A percentile compares a stretch with the other conserved stretches of the same genome.
These are phyloP conservation scores for Brachypodius melanocephalos DNA, from an alignment of 2,113 vertebrate species.

Conservation along the genomic window DNA sequence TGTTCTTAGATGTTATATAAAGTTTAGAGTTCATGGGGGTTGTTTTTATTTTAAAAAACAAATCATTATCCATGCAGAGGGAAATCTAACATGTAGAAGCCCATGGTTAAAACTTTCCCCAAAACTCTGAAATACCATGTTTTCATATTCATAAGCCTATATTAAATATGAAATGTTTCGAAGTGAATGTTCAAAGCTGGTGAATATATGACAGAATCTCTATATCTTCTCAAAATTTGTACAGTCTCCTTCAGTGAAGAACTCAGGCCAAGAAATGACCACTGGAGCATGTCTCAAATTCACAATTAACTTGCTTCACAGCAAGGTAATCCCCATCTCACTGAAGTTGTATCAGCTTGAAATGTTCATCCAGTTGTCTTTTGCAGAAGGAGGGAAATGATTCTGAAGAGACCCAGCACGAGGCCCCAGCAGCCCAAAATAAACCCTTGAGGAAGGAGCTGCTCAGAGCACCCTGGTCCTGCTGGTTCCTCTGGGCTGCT, in stretches of 20 bases:
- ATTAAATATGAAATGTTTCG: background rate
- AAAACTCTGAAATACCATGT: background rate
- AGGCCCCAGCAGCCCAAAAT: background rate
- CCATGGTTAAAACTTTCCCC: background rate
- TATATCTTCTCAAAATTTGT: background rate
- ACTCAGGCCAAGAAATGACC: background rate
- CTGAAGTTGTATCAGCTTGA: background rate
- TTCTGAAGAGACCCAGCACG: background rate
- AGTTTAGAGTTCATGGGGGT: constrained; percentile 30
- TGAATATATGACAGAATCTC: background rate
- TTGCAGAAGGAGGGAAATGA: background rate
- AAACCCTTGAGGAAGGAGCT: too few species aligned
- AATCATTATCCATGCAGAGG: background rate
- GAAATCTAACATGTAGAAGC: background rate
- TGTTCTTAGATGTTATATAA: constrained; percentile 28
- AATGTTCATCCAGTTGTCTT: background rate
- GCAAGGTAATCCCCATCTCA: background rate
- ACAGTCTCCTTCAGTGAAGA: background rate
- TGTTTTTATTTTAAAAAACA: constrained; percentile 12
- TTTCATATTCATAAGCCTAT: background rate
- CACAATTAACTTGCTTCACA: background rate
- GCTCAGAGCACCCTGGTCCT: background rate
- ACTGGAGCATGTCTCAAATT: background rate
- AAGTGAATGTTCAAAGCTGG: background rate
- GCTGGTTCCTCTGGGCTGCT: background rate